Conservation (phyloP, 2,888 invertebrate genomes). For the Neuroscelio doddi region DNA sequence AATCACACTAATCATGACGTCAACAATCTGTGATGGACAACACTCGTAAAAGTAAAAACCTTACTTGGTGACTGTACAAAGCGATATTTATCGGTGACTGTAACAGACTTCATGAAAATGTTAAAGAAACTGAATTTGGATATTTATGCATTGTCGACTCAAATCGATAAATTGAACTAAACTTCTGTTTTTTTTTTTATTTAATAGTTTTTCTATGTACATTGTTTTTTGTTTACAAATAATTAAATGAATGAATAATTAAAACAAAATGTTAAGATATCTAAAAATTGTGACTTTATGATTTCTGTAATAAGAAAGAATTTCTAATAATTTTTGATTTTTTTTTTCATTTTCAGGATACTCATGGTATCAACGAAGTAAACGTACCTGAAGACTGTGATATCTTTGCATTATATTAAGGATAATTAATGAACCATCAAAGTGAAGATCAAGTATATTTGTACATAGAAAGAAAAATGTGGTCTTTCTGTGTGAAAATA, state of each 20-base stretch:
- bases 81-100: constrained; percentile 58
- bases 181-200: too few relatives aligned
- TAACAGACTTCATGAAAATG: constrained; percentile 63
- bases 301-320: too few relatives aligned
- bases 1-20: constrained; percentile 38
- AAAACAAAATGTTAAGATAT: not conserved
- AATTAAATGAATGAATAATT: too few relatives aligned
- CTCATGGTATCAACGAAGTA: constrained; percentile 52
- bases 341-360: constrained; percentile 64
- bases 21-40: constrained; percentile 42
- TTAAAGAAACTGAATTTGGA: not conserved
- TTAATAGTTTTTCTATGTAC: too few relatives aligned
- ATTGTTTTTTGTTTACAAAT: too few relatives aligned
- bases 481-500: not conserved
- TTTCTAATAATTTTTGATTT: constrained; percentile 15
- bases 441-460: constrained; percentile 1
- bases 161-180: too few relatives aligned
- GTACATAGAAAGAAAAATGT: not conserved
- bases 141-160: too few relatives aligned
- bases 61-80: constrained; percentile 62
- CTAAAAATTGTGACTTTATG: constrained; percentile 8
- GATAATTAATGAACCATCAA: constrained; percentile 15
- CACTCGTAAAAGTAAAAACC: constrained; percentile 33
- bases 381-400: constrained; percentile 69
- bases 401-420: constrained; percentile 43